Evolutionary conservation across 2,113 vertebrate genomes (phyloP).

Genomic region (Osmerus mordax): DNA sequence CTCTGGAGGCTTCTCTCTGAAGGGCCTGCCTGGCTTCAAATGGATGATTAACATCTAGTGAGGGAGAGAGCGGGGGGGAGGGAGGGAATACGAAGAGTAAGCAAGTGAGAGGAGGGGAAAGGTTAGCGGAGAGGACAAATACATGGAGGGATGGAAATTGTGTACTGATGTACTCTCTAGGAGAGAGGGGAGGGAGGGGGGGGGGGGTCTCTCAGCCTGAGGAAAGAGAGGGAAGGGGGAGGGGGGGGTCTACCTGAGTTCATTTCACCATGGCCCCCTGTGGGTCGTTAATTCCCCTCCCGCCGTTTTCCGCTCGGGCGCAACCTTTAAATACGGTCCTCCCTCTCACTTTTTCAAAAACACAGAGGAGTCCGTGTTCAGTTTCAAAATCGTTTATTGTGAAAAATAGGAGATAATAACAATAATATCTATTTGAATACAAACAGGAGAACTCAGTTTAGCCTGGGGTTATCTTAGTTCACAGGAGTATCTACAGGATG

Average conservation of each 20-base stretch:
- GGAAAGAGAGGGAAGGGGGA: too few species aligned
- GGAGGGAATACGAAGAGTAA: neutral
- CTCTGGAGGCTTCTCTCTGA: neutral
- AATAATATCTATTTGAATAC: neutral
- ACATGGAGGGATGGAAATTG: neutral
- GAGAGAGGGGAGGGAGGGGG: too few species aligned
- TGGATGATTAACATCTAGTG: neutral
- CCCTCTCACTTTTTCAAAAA: neutral
- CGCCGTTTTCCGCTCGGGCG: too few species aligned
- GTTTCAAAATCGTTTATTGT: neutral
- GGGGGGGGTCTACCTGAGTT: too few species aligned
- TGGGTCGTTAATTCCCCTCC: too few species aligned
- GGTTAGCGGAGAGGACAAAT: neutral
- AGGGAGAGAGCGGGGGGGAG: neutral
- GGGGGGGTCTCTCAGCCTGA: too few species aligned
- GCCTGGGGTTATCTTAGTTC: too few species aligned
- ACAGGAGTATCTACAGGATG: neutral
- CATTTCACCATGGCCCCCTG: too few species aligned
- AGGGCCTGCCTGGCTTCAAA: too few species aligned
- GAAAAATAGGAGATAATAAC: conserved; percentile 1
- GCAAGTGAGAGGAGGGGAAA: neutral
- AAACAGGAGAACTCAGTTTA: neutral
- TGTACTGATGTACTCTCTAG: too few species aligned
- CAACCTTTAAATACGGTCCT: too few species aligned
- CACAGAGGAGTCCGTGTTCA: neutral